Base-by-base conservation (phyloP, 1,140 invertebrate species). In the Argopecten irradians region DNA sequence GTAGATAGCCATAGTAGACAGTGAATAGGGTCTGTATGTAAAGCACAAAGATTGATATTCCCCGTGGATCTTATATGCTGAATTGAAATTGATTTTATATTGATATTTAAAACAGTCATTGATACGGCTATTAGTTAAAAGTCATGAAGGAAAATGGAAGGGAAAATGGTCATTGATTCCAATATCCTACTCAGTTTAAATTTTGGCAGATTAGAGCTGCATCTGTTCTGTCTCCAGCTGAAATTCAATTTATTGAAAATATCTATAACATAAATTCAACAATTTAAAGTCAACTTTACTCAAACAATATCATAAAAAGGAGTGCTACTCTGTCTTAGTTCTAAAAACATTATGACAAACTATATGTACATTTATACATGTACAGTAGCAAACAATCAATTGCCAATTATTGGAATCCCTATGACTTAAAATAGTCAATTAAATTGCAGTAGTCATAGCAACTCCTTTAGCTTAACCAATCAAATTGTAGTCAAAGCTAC, bases 1-100 rank as follows among this genome's bases (percentile, higher is more conserved):
- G n/a, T 71, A 71, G n/a, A 71, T 71, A 46, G 43, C 2, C 43
- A n/a, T 71, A 5, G 28, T 11, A 71, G 55, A n/a, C n/a, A 3
- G 7, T 71, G n/a, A 71, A 71, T 71, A 28, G 55, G n/a, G n/a
- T n/a, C 55, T 71, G 11, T 71, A 71, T n/a, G 55, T 71, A 71
- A 71, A 71, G 22, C 55, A 46, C 55, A 2, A 71, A 71, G 55
- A 71, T 71, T 71, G 55, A 71, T 71, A 71, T 71, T 71, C 55
- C 55, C 55, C 28, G 0, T 46, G 43, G n/a, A n/a, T 28, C 28
- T 28, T 28, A 71, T 28, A 71, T 7, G 8, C n/a, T 71, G 5
- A 28, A 71, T 28, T 71, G 55, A 71, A 71, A 71, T 71, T 71
- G 5, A 71, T 28, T 71, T 71, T 71, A 71, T 71, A 28, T 28